phyloP scores from a whole-genome alignment of 2,888 invertebrate species.

The Drosophila birchii region DNA sequence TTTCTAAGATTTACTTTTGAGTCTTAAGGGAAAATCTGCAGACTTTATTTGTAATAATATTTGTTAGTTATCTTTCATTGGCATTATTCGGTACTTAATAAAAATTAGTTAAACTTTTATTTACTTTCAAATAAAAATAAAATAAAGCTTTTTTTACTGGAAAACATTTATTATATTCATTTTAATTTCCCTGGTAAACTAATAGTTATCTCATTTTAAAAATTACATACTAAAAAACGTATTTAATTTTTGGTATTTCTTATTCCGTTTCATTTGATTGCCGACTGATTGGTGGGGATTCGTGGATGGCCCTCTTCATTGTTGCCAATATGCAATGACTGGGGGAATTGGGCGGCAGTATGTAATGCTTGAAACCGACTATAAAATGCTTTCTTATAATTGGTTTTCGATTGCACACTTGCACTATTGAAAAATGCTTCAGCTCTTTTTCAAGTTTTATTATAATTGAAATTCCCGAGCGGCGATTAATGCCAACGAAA shows the following conservation, averaged over 20 bases:
- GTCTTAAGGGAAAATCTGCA: no score
- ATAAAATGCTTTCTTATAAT: constrained; percentile 80
- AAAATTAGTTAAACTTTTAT: no score
- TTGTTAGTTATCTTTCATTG: no score
- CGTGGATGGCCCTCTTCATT: constrained; percentile 27
- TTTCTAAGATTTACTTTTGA: no score
- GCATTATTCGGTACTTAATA: no score
- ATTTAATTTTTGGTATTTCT: constrained; percentile 14
- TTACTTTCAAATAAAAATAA: neutral
- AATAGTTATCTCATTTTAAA: neutral
- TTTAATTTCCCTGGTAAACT: neutral
- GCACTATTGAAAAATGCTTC: constrained; percentile 80
- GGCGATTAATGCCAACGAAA: constrained; percentile 82
- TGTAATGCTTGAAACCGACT: constrained; percentile 67
- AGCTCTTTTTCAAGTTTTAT: constrained; percentile 75
- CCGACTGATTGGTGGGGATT: constrained; percentile 21
- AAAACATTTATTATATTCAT: neutral
- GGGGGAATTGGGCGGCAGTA: constrained; percentile 2
- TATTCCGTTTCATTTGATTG: constrained; percentile 17
- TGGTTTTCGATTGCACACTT: constrained; percentile 70
- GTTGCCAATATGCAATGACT: constrained; percentile 25
- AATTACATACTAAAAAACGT: neutral
- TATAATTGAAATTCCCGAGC: constrained; percentile 82
- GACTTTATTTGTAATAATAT: no score
- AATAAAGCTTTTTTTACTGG: neutral